A percentile compares a stretch with the other conserved stretches of the same genome.
Evolutionary conservation across 2,888 invertebrate species (phyloP).

Genomic region (Catocala nupta): DNA sequence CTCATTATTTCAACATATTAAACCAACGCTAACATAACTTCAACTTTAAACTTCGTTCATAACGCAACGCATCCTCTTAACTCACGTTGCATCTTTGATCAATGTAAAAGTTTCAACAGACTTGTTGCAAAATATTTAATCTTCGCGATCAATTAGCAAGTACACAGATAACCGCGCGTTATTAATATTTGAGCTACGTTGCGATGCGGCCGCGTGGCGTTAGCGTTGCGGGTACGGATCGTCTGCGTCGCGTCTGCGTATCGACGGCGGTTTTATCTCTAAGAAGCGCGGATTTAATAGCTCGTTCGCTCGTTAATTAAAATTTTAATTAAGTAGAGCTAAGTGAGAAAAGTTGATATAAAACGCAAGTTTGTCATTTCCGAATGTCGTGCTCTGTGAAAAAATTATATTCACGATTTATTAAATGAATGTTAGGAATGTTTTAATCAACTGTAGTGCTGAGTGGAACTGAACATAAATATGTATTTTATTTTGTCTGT

Average conservation of each 20-base stretch:
- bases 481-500: background rate
- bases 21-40: background rate
- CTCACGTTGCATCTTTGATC: conserved; percentile 15
- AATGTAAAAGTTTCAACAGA: conserved; percentile 30
- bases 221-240: conserved; percentile 8
- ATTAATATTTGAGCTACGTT: conserved; percentile 61
- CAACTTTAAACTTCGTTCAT: conserved; percentile 1
- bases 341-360: conserved; percentile 30
- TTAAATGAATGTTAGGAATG: conserved; percentile 24
- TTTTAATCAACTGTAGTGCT: conserved; percentile 33
- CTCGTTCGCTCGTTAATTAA: conserved; percentile 34
- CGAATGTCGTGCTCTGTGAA: conserved; percentile 18
- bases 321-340: conserved; percentile 43
- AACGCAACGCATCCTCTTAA: background rate
- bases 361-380: conserved; percentile 38
- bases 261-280: conserved; percentile 25
- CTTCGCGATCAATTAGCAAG: conserved; percentile 62
- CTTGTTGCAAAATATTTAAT: conserved; percentile 59
- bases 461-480: background rate
- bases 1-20: too few relatives aligned
- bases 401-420: conserved; percentile 19
- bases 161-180: conserved; percentile 62
- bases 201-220: conserved; percentile 11
- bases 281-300: conserved; percentile 35
- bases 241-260: conserved; percentile 17